Percentiles rank a stretch among this genome's conserved stretches.
Evolutionary conservation across 2,113 vertebrate genomes (phyloP).

Genomic region (Burhinus bistriatus): DNA sequence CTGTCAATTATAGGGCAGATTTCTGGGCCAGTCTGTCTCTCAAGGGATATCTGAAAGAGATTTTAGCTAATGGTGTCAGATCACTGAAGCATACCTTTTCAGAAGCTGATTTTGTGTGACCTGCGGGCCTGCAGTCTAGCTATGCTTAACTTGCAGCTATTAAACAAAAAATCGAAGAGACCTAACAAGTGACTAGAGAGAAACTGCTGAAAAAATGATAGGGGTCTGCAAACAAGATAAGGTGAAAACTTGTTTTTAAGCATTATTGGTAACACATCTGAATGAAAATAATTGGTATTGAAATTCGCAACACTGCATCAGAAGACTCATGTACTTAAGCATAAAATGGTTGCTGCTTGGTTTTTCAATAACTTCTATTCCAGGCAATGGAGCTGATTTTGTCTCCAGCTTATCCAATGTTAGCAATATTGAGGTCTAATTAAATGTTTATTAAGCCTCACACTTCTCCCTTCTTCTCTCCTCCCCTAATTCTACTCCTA

Average conservation of each 20-base stretch:
- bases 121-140: background rate
- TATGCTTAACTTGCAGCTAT: background rate
- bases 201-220: background rate
- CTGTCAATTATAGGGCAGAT: background rate
- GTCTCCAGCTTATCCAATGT: background rate
- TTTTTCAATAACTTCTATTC: background rate
- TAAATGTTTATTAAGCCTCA: background rate
- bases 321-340: background rate
- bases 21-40: background rate
- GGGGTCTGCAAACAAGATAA: background rate
- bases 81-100: background rate
- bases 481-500: background rate
- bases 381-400: background rate
- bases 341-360: background rate
- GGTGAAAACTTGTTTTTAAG: background rate
- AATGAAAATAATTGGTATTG: background rate
- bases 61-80: background rate
- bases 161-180: background rate
- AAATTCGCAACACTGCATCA: background rate
- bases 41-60: background rate
- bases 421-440: background rate
- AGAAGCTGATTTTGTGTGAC: background rate
- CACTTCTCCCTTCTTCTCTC: background rate
- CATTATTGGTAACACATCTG: background rate
- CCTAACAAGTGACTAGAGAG: background rate